phyloP scores from a whole-genome alignment of 2,797 vertebrate species.

The Liparis tanakae region DNA sequence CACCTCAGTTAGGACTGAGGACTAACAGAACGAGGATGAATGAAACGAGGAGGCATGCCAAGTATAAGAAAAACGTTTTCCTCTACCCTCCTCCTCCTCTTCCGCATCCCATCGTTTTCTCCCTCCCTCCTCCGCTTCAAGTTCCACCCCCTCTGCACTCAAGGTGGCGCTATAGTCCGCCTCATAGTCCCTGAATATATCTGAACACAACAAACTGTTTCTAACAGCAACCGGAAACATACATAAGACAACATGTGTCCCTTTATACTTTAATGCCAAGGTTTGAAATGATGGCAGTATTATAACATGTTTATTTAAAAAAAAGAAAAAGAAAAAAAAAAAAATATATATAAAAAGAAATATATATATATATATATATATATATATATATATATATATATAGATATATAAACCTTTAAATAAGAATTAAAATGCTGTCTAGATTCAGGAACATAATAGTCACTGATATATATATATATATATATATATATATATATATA shows the following conservation, averaged over 20 bases:
- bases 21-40: slow-evolving; percentile 19
- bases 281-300: background rate
- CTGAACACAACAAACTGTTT: slow-evolving; percentile 69
- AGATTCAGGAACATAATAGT: too few relatives aligned
- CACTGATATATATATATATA: too few relatives aligned
- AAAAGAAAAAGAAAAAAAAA: too few relatives aligned
- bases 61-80: slow-evolving; percentile 62
- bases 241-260: background rate
- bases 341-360: too few relatives aligned
- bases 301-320: slow-evolving; percentile 16
- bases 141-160: slow-evolving; percentile 69
- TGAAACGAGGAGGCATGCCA: slow-evolving; percentile 71
- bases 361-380: too few relatives aligned
- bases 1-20: slow-evolving; percentile 15
- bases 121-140: slow-evolving; percentile 66
- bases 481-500: background rate
- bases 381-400: too few relatives aligned
- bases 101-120: slow-evolving; percentile 60
- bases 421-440: too few relatives aligned
- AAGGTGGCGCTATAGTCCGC: slow-evolving; percentile 74
- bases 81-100: slow-evolving; percentile 76
- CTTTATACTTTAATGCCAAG: background rate
- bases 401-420: too few relatives aligned
- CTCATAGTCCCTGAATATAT: slow-evolving; percentile 79
- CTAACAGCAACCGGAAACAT: slow-evolving; percentile 33